A percentile compares a stretch with the other conserved stretches of the same genome.
Evolutionary conservation across 2,888 invertebrate species (phyloP).

Genomic region (Trichogramma dendrolimi): DNA sequence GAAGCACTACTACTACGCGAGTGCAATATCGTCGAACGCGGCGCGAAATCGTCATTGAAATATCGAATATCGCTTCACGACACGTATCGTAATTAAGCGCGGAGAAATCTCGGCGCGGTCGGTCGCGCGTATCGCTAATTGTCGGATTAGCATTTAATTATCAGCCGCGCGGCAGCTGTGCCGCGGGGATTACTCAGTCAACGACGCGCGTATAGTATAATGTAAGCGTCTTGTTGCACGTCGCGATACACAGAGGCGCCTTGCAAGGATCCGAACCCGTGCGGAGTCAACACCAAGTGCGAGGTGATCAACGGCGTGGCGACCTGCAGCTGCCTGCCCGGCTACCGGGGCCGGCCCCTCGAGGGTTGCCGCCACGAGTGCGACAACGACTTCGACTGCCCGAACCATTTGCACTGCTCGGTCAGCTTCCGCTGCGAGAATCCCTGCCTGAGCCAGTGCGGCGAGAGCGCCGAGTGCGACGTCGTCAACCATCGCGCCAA

Average conservation of each 20-base stretch:
- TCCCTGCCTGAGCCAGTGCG: conserved; percentile 71
- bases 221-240: no score
- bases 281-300: conserved; percentile 77
- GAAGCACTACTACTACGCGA: no score
- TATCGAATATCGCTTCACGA: no score
- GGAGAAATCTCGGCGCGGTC: neutral
- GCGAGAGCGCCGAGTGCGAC: conserved; percentile 73
- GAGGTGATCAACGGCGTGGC: conserved; percentile 72
- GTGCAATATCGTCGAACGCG: no score
- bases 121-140: no score
- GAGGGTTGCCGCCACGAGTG: conserved; percentile 79
- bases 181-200: no score
- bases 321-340: conserved; percentile 73
- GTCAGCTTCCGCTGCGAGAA: conserved; percentile 71
- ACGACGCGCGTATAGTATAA: no score
- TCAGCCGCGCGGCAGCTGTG: no score
- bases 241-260: conserved; percentile 64
- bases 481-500: conserved; percentile 71
- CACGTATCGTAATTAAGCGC: neutral
- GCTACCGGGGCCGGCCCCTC: conserved; percentile 73
- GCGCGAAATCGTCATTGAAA: no score
- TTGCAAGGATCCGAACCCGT: conserved; percentile 77
- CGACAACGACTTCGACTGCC: conserved; percentile 72
- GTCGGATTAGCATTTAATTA: no score
- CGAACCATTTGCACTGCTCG: conserved; percentile 65